Evolutionary conservation across 2,113 vertebrate genomes (phyloP), one percentile per base, ranked within the genome.

Genomic region (Eurystomus gularis): DNA sequence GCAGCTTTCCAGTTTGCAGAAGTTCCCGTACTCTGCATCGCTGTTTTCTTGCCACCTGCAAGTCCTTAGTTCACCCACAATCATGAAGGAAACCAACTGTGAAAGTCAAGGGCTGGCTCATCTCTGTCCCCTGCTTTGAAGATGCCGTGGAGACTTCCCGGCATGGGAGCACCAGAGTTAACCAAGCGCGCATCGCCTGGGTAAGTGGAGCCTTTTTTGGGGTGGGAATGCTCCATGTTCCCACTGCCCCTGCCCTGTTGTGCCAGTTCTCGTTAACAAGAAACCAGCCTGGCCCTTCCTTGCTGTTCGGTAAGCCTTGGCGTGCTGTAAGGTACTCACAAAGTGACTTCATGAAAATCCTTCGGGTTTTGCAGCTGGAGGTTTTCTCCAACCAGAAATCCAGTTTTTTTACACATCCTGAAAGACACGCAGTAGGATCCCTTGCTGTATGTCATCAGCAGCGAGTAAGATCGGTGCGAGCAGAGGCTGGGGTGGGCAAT

Each of bases 371-470:
- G 3, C 78, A 91, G 77, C 65, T 82, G 94, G 48, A 48, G 29
- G 3, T 7, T 31, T 18, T 88, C 86, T 65, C 49, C 61, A 77
- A 90, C 78, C 39, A 76, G 82, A 97, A 88, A 92, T 94, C 23
- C 64, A 94, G 69, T 87, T 97, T 95, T 79, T 88, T 94, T 93
- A 87, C 86, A 70, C 73, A 51, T 87, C 83, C 85, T 77, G 21
- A 86, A 95, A 96, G 95, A 81, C 52, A 91, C 16, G 17, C 90
- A 88, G 84, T 16, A 93, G 80, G 80, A 97, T 96, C 98, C 95
- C 87, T 97, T 95, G 81, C 86, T 79, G 91, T 93, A 54, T 76
- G 54, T 79, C 93, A 49, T 35, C 69, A 62, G 55, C 62, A 72
- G 65, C 76, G 76, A 79, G 6, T 42, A 68, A 92, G 86, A 94